Conservation (phyloP, 2,113 vertebrate genomes). For the Melanerpes formicivorus region DNA sequence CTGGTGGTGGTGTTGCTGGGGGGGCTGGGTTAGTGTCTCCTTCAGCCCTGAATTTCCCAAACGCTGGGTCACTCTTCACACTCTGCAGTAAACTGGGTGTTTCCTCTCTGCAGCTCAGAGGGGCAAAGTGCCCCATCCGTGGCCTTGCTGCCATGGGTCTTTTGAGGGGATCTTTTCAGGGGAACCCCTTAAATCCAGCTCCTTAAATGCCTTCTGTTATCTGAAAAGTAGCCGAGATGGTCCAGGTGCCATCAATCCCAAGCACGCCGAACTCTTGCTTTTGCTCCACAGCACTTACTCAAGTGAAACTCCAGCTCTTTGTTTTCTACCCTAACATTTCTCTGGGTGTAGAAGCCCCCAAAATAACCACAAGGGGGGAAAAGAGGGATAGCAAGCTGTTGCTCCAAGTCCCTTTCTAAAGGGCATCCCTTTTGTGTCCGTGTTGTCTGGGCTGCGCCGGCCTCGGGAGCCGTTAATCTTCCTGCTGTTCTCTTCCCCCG, state of each 20-base stretch:
- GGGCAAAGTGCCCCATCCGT: rapidly evolving
- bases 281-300: rapidly evolving
- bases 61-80: neutral
- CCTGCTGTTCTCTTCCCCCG: constrained; percentile 58
- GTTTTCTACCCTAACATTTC: neutral
- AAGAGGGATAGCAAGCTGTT: neutral
- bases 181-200: neutral
- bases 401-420: neutral
- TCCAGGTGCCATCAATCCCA: neutral
- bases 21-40: rapidly evolving
- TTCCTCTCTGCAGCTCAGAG: neutral
- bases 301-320: neutral
- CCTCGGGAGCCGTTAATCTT: constrained; percentile 62
- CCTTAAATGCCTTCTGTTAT: neutral
- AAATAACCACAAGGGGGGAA: neutral
- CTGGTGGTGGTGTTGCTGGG: neutral
- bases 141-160: neutral
- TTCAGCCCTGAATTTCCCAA: neutral
- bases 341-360: neutral
- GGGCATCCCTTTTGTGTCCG: neutral
- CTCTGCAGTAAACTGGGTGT: neutral
- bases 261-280: neutral
- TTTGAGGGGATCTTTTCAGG: neutral
- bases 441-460: constrained; percentile 48
- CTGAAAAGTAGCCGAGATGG: neutral